Base-by-base conservation (phyloP, 2,888 invertebrate species). In the Copidosoma aretas region DNA sequence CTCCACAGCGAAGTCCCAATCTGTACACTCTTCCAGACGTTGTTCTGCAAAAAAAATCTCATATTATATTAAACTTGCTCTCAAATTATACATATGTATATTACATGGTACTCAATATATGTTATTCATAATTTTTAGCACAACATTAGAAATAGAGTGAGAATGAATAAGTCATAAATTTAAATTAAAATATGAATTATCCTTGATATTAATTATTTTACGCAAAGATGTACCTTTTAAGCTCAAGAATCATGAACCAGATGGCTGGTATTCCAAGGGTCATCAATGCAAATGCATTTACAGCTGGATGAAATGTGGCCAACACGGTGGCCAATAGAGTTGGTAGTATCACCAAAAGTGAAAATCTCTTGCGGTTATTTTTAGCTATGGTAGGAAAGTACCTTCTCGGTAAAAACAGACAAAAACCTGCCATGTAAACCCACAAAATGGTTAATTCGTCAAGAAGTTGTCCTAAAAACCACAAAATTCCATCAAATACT, bases 241-340 rank as follows among this genome's bases (percentile, higher is more conserved):
- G 81, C 84, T 93, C 91, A 64, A 87, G 84, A 77, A 88, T 87
- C 77, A 93, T 84, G 77, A 92, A 87, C 60, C 86, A 84, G 75
- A 91, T 87, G 14, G 91, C 88, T 54, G 93, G 93, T 25, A 92
- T 82, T 53, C 89, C 88, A 70, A 93, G 85, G 21, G 87, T 86
- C 92, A 93, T 93, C 71, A 93, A 84, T 21, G 91, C 93, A 82
- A 93, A 93, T 25, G 93, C 93, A 83, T 93, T 93, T 52, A 92
- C 87, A n/a, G 90, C 90, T 10, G 93, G 93, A 81, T 92, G 89
- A 85, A 92, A 87, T 71, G 91, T 86, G 15, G 91, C 88, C 76
- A 93, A 85, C 21, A 88, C 88, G 1, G 93, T 91, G 10, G 90
- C 90, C 49, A 89, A 75, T 49, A 91, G 78, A 5, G 91, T 89